phyloP scores from a whole-genome alignment of 2,113 vertebrate genomes.

The Aptenodytes patagonicus region DNA sequence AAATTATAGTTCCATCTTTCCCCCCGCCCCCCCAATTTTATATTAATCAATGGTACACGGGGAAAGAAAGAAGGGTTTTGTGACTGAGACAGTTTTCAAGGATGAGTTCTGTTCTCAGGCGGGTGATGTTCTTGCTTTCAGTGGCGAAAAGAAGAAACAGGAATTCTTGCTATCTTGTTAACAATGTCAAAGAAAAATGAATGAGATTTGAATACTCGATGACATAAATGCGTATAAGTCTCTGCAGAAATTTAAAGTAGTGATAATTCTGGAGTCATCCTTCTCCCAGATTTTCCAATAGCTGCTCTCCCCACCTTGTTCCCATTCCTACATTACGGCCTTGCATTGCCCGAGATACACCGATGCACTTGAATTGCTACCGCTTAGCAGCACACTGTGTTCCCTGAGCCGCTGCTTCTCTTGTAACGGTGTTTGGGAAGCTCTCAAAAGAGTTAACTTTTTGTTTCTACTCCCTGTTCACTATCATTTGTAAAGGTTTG shows the following conservation, averaged over 20 bases:
- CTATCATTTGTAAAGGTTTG: conserved; percentile 39
- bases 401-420: background rate
- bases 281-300: background rate
- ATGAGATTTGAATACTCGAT: background rate
- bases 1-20: background rate
- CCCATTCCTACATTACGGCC: background rate
- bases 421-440: background rate
- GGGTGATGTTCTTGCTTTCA: background rate
- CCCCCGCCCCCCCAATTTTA: background rate
- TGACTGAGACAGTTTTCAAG: background rate
- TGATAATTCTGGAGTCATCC: background rate
- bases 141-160: background rate
- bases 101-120: background rate
- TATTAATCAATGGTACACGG: background rate
- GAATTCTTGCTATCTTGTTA: background rate
- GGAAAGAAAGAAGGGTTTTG: background rate
- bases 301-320: background rate
- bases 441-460: conserved; percentile 15
- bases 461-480: conserved; percentile 29
- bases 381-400: background rate
- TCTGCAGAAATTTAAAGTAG: background rate
- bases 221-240: background rate
- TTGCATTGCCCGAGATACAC: background rate
- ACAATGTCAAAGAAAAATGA: background rate
- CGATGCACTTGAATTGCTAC: background rate